Percentiles rank a stretch among this genome's conserved stretches.
Evolutionary conservation across 2,888 invertebrate species (phyloP).

Genomic region (Drosophila macrospina): DNA sequence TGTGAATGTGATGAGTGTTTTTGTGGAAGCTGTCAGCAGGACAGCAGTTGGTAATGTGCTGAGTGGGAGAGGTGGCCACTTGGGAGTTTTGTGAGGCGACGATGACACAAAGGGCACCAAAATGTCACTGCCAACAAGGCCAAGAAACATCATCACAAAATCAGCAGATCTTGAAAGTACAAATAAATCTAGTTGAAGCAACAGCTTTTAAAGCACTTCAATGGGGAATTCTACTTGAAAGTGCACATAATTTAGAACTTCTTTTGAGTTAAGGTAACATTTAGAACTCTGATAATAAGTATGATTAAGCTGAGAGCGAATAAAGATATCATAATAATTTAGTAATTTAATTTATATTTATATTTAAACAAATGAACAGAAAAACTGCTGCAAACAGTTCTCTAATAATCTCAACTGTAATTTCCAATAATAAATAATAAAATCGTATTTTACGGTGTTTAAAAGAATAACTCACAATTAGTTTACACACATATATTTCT

Average conservation of each 20-base stretch:
- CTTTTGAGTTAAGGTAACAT: not conserved
- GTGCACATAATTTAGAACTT: conserved; percentile 18
- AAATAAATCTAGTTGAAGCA: conserved; percentile 8
- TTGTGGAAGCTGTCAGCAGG: conserved; percentile 38
- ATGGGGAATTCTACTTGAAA: conserved; percentile 33
- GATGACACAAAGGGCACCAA: conserved; percentile 39
- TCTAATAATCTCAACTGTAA: no score
- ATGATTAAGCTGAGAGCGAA: not conserved
- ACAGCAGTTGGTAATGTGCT: not conserved
- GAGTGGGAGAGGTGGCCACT: conserved; percentile 36
- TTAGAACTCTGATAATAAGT: not conserved
- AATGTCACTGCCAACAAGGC: conserved; percentile 19
- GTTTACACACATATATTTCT: not conserved
- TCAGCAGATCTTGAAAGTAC: not conserved
- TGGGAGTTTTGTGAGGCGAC: conserved; percentile 47
- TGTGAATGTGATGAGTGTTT: conserved; percentile 37
- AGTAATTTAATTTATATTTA: no score
- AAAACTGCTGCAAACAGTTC: no score
- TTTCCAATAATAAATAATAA: no score
- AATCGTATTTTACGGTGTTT: no score
- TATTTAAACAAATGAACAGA: no score
- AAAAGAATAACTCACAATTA: no score
- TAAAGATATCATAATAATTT: not conserved
- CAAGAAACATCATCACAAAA: conserved; percentile 4
- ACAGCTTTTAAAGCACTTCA: conserved; percentile 32